Evolutionary conservation across 2,113 vertebrate species (phyloP).

Genomic region (Vombatus ursinus): DNA sequence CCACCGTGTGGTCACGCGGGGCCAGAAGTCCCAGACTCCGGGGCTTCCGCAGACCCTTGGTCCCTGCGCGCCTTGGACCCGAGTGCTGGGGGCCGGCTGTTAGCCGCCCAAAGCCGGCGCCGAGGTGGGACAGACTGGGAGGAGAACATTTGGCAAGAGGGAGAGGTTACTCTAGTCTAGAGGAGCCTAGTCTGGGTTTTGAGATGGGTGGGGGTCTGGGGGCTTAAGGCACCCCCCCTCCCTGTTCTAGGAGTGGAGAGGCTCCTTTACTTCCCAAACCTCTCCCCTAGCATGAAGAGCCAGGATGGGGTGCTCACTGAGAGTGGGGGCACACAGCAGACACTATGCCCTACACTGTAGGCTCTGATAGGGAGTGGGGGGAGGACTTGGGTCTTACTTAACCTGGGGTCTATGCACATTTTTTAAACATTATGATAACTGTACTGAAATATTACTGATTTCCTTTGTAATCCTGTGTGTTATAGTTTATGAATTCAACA

Average conservation of each 20-base stretch:
- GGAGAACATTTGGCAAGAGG: no score
- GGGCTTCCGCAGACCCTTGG: background rate
- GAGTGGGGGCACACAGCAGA: background rate
- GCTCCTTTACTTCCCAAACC: background rate
- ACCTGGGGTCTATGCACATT: background rate
- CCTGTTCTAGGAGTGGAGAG: background rate
- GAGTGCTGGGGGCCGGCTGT: no score
- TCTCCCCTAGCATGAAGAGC: background rate
- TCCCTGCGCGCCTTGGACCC: background rate
- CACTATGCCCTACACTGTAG: rapidly evolving
- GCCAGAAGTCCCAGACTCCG: background rate
- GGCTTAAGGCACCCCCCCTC: no score
- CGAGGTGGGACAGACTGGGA: no score
- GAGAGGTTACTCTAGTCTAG: background rate
- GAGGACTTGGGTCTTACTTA: background rate
- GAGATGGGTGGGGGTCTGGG: no score
- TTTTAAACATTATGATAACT: background rate
- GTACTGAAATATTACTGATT: background rate
- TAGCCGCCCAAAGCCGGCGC: background rate
- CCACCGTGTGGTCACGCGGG: background rate
- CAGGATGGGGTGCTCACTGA: background rate
- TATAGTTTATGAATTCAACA: background rate
- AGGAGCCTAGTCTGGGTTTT: no score
- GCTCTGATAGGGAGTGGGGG: no score
- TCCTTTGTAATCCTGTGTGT: background rate